Evolutionary conservation across 2,888 invertebrate species (phyloP), one percentile per base, ranked within the genome.

Genomic region (Xestoiulus laeticollis): DNA sequence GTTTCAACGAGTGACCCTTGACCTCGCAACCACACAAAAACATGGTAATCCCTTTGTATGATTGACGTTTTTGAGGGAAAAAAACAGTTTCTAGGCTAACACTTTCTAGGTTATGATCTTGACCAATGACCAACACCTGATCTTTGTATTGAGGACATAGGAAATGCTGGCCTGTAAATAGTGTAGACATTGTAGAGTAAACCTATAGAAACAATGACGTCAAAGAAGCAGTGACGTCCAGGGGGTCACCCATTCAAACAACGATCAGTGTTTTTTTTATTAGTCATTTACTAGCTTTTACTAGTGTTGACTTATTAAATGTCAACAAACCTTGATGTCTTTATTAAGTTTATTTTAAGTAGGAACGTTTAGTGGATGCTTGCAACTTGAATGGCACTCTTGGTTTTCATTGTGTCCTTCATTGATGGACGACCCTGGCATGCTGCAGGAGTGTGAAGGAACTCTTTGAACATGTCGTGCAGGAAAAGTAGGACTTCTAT

Each of bases 91-190:
- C 78, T 78, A 16, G 78, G 78, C 78, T 30, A 78, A 78, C 78
- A 78, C 78, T 78, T 78, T 78, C 78, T 78, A 78, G 78, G 78
- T 78, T 78, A 30, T 30, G 78, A 78, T 78, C 78, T 78, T 78
- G 78, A 78, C 78, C 78, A 78, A 78, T 78, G 78, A 78, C 78
- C 78, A 78, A 78, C 78, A 78, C 78, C 78, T 78, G 78, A 78
- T 78, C 78, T 78, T 78, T 78, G 78, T 30, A 30, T 78, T 26
- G 78, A 26, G 78, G 26, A 78, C 68, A 26, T 26, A 26, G 26
- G 59, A 12, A 59, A 22, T 53, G 53, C 48, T 48, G 19, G 48
- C 14, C 10, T 48, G 19, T 38, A 38, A n/a, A n/a, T n/a, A n/a
- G n/a, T n/a, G n/a, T n/a, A n/a, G n/a, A n/a, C n/a, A n/a, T n/a